Evolutionary conservation across 2,888 invertebrate species (phyloP).

Genomic region (Allolobophora icterica): DNA sequence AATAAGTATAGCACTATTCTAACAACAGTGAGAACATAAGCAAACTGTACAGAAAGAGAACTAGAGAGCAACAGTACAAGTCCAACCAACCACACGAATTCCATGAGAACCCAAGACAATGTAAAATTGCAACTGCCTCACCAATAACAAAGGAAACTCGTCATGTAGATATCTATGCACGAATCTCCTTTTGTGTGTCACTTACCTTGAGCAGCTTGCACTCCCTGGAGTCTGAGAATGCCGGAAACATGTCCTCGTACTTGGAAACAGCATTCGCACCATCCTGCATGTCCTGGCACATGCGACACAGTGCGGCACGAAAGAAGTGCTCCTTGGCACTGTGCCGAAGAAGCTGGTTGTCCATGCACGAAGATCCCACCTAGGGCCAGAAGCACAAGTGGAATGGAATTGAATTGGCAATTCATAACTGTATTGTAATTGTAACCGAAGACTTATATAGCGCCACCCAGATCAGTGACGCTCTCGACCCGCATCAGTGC

Average conservation of each 20-base stretch:
- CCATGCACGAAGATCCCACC: conserved; percentile 88
- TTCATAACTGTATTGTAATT: no score
- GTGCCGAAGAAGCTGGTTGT: conserved; percentile 94
- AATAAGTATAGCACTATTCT: no score
- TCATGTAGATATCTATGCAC: background rate
- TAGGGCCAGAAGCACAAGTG: conserved; percentile 52
- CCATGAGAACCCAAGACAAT: background rate
- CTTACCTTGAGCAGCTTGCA: conserved; percentile 88
- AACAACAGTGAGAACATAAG: no score
- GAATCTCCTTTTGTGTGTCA: background rate
- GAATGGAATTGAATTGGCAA: background rate
- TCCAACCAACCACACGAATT: no score
- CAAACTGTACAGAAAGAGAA: no score
- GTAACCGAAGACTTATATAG: no score
- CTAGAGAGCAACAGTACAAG: background rate
- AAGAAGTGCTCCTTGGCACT: conserved; percentile 99
- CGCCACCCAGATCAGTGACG: no score
- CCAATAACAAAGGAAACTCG: background rate
- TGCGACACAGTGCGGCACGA: conserved; percentile 91
- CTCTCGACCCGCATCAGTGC: no score
- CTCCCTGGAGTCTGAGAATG: conserved; percentile 93
- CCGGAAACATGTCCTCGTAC: conserved; percentile 91
- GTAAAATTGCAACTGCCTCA: background rate
- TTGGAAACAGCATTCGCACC: conserved; percentile 87
- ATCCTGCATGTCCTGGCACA: conserved; percentile 92